Evolutionary conservation across 30 jellyfish, hydroid and myxozoan genomes (phyloP), one percentile per base, ranked within the genome.

Genomic region (Aurelia aurita): DNA sequence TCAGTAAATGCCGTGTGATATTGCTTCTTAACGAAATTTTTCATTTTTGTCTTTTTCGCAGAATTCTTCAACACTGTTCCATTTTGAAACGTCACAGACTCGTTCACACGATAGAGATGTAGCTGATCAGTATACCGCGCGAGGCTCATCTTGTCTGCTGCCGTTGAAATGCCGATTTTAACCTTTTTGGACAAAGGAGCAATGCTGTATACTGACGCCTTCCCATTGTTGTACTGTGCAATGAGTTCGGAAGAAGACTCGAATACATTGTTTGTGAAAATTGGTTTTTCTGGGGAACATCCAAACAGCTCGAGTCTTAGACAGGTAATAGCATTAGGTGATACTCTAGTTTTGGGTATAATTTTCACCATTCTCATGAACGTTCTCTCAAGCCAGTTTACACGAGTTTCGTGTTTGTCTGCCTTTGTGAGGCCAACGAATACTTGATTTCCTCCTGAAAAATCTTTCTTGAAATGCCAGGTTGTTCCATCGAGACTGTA

Each of bases 291-390:
- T 3, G 79, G 71, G 2, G 93, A 15, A 62, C 93, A 83, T 9
- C 93, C 93, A 27, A 22, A 83, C 54, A 83, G 81, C 78, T 83
- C 93, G 9, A 83, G 10, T 27, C 93, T 57, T 14, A 83, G 10
- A n/a, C 93, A 83, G 27, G 49, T 63, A 21, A 31, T 0, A 4
- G 7, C 80, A 15, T 75, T 13, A 7, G 51, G 15, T 39, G 51
- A 5, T 3, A 22, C 79, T 43, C 86, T 57, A 2, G 59, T 72
- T 8, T 65, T 3, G 21, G 93, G 87, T 5, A 69, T 34, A 7
- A 83, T 45, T 46, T 74, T 29, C 7, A 83, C 23, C 26, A 51
- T 69, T 29, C 93, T 70, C 19, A 77, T 58, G 0, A 58, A 11
- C 19, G 60, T 32, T 28, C 71, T 43, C 5, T 31, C 46, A 58